phyloP scores from a whole-genome alignment of 2,797 vertebrate genomes.

The Crossoptilon crossoptilon region DNA sequence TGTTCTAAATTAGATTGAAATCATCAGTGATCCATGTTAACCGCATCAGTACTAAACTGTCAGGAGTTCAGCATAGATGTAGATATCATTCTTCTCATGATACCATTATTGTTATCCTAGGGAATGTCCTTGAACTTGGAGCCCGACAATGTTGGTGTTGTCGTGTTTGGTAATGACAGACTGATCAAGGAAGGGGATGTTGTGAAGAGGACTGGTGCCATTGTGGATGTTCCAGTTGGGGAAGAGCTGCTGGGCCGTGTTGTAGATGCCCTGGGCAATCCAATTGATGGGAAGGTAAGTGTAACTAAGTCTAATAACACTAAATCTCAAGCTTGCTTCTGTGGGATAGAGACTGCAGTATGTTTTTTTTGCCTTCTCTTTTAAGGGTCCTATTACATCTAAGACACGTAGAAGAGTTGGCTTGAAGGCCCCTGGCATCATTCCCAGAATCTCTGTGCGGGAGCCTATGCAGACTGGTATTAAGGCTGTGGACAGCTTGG shows the following conservation, averaged over 20 bases:
- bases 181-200: slow-evolving; percentile 97
- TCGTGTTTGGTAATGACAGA: slow-evolving; percentile 97
- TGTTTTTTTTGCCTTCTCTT: neutral
- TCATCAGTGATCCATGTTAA: neutral
- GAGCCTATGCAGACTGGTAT: slow-evolving; percentile 97
- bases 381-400: slow-evolving; percentile 85
- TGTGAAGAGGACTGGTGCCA: slow-evolving; percentile 95
- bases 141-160: slow-evolving; percentile 97
- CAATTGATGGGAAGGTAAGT: slow-evolving; percentile 95
- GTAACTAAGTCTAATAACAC: neutral
- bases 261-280: slow-evolving; percentile 94
- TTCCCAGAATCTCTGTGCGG: slow-evolving; percentile 96
- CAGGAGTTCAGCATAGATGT: accelerated
- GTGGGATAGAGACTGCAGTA: accelerated
- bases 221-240: slow-evolving; percentile 96
- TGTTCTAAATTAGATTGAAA: neutral
- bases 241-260: slow-evolving; percentile 93
- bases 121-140: slow-evolving; percentile 99
- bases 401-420: slow-evolving; percentile 91
- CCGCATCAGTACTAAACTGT: accelerated
- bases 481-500: slow-evolving; percentile 97
- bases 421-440: slow-evolving; percentile 96
- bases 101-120: slow-evolving; percentile 69
- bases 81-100: accelerated
- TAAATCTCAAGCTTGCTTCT: neutral